These are phyloP conservation scores for Tetropium fuscum DNA, from an alignment of 2,888 invertebrate genomes.

Conservation along the genomic window DNA sequence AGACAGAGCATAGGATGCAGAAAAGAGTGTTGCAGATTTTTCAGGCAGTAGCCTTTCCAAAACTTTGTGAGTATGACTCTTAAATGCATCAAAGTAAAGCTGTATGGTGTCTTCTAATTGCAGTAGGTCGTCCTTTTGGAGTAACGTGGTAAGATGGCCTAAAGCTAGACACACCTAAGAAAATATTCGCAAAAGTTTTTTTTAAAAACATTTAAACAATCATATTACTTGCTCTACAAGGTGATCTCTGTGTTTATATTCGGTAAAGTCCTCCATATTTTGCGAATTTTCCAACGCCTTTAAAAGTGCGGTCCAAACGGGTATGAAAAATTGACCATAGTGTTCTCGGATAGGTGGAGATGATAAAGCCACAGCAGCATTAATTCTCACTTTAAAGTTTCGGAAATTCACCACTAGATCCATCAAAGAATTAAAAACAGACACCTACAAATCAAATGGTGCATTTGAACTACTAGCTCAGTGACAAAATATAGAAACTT, in stretches of 20 bases:
- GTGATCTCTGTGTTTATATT: conserved; percentile 87
- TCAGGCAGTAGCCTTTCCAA: conserved; percentile 64
- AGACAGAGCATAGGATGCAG: conserved; percentile 50
- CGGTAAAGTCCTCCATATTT: conserved; percentile 83
- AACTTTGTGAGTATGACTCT: conserved; percentile 61
- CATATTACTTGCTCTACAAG: conserved; percentile 81
- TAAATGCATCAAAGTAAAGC: conserved; percentile 65
- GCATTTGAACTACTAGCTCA: neutral
- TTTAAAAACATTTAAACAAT: neutral
- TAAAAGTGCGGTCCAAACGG: conserved; percentile 79
- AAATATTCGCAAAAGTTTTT: conserved; percentile 14
- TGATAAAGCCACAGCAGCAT: conserved; percentile 82
- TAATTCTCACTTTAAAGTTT: conserved; percentile 92
- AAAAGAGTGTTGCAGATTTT: conserved; percentile 58
- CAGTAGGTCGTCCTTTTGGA: conserved; percentile 71
- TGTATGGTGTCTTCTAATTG: conserved; percentile 68
- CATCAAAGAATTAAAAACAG: conserved; percentile 75
- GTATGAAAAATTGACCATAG: conserved; percentile 73
- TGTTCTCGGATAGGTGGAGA: conserved; percentile 71
- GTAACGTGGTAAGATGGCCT: conserved; percentile 75
- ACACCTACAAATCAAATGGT: conserved; percentile 64
- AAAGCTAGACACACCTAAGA: conserved; percentile 80
- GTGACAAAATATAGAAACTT: conserved; percentile 12
- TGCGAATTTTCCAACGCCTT: conserved; percentile 82
- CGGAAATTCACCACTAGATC: conserved; percentile 77